Conservation (phyloP, 1,140 invertebrate species). For the Pseudomyrmex pallidus region DNA sequence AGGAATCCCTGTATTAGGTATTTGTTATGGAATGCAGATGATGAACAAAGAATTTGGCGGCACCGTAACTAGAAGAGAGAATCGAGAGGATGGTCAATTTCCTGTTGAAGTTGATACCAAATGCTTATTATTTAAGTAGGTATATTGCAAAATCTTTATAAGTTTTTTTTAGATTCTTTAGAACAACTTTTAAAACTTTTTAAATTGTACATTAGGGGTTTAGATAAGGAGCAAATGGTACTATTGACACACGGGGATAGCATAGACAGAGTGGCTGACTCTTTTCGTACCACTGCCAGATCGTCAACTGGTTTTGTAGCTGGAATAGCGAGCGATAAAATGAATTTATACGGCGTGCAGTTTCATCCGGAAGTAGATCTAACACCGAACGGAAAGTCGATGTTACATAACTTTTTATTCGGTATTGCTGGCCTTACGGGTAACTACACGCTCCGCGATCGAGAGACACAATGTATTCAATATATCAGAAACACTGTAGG, state of each 20-base stretch:
- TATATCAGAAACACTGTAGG: conserved; percentile 96
- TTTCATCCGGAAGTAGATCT: conserved; percentile 99
- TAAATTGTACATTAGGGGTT: conserved; percentile 87
- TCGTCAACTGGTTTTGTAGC: conserved; percentile 92
- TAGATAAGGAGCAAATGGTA: conserved; percentile 95
- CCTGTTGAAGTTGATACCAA: conserved; percentile 95
- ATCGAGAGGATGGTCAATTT: conserved; percentile 98
- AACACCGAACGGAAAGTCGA: conserved; percentile 95
- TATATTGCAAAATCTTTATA: conserved; percentile 64
- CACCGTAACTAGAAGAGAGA: conserved; percentile 93
- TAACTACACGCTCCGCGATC: conserved; percentile 94
- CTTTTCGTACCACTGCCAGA: conserved; percentile 93
- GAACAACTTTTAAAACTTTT: background rate
- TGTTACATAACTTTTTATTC: conserved; percentile 98
- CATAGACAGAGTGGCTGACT: conserved; percentile 95
- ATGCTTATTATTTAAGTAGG: conserved; percentile 97
- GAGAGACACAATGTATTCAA: conserved; percentile 96
- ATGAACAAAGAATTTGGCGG: conserved; percentile 99
- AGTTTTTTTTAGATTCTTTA: background rate
- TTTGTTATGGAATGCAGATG: conserved; percentile 99
- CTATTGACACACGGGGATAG: conserved; percentile 99
- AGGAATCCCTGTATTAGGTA: conserved; percentile 97
- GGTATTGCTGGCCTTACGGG: conserved; percentile 94
- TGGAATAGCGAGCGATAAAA: conserved; percentile 96
- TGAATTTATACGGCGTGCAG: conserved; percentile 97